Base-by-base conservation (phyloP, 2,888 invertebrate species). In the Eupeodes latifasciatus region DNA sequence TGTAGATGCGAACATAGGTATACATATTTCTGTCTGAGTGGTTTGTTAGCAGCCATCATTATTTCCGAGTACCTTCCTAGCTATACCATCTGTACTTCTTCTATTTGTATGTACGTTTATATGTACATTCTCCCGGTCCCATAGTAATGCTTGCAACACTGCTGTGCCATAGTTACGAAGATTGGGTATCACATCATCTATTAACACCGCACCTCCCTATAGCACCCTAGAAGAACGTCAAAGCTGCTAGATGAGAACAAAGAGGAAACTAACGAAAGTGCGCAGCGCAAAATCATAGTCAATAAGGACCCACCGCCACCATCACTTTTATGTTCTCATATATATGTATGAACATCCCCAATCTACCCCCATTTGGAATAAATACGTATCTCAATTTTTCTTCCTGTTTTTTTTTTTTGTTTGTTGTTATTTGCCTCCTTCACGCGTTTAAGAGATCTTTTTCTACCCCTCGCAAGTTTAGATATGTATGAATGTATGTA, bases 11-110 rank as follows among this genome's bases (percentile, higher is more conserved):
- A 71, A 83, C 72, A 16, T 77, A 78, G 57, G n/a, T 44, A 27
- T 27, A 53, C 14, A 51, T 64, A 71, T 61, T 84, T 88, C 81
- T 84, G 81, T 83, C 74, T 85, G 85, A 88, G 88, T 84, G 81
- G 88, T 85, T 88, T 88, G 85, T 88, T 88, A 88, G 87, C 87
- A 88, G 85, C 81, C 88, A 85, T 81, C 88, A 84, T 88, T 85
- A 88, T 88, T 81, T 88, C 81, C 85, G 81, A 84, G 88, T 85
- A 81, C 81, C 81, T 74, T 80, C 53, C 74, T 69, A 44, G 72
- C 10, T 59, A 72, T 72, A 72, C 71, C 57, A 44, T 71, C 53
- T 53, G 11, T 12, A 77, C 53, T 67, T 64, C 67, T 40, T 49
- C 64, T 57, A 64, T 57, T 27, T 62, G 12, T 40, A 5, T 40